These are phyloP conservation scores for Cyprinodon diabolis DNA, from an alignment of 2,797 vertebrate genomes.

Conservation along the genomic window DNA sequence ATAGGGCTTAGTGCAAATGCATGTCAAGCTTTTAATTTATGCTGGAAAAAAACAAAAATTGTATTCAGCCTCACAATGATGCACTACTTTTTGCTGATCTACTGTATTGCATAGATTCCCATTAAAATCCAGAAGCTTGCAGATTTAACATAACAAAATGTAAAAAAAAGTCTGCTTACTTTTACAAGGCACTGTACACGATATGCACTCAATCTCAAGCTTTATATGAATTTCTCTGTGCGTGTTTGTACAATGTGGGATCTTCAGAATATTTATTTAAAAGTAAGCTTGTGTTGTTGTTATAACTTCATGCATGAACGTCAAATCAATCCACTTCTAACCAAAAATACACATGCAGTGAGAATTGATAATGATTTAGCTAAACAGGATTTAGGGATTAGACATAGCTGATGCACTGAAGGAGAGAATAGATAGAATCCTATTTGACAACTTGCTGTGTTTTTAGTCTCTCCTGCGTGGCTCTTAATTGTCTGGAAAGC, in stretches of 20 bases:
- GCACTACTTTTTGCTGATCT: background rate
- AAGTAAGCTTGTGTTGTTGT: slow-evolving; percentile 25
- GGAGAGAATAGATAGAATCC: slow-evolving; percentile 24
- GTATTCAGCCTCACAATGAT: background rate
- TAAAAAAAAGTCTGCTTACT: background rate
- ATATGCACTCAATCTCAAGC: slow-evolving; percentile 46
- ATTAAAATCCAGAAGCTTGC: background rate
- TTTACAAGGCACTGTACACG: slow-evolving; percentile 14
- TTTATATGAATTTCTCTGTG: slow-evolving; percentile 35
- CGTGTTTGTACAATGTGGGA: slow-evolving; percentile 40
- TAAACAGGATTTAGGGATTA: slow-evolving; percentile 10
- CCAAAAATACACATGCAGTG: slow-evolving; percentile 28
- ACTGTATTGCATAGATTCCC: background rate
- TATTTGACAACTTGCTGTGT: slow-evolving; percentile 27
- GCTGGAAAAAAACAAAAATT: no score
- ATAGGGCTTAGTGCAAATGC: no score
- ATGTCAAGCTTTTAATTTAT: no score
- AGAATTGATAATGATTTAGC: slow-evolving; percentile 4
- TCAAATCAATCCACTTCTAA: slow-evolving; percentile 33
- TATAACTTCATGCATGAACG: slow-evolving; percentile 49
- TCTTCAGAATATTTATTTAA: slow-evolving; percentile 26
- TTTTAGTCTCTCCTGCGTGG: slow-evolving; percentile 19
- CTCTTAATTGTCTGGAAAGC: slow-evolving; percentile 22
- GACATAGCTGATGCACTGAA: background rate
- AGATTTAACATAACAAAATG: background rate